phyloP scores from a whole-genome alignment of 1,140 invertebrate genomes.

The Coenobita brevimanus region DNA sequence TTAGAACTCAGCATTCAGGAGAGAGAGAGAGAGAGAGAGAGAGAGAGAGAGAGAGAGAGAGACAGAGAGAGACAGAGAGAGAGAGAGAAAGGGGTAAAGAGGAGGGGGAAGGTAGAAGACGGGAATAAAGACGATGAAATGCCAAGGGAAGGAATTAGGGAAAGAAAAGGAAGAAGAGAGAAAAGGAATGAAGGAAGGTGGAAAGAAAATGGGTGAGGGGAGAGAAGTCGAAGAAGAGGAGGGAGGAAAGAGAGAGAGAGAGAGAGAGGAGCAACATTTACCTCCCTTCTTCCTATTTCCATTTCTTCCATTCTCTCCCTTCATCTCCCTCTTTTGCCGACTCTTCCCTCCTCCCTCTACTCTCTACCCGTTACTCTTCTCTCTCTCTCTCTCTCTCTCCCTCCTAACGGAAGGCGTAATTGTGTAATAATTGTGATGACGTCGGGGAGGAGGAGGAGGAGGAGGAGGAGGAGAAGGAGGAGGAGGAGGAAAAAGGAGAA shows the following conservation, averaged over 20 bases:
- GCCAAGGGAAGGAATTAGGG: too few relatives aligned
- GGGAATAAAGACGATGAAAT: background rate
- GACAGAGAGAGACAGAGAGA: background rate
- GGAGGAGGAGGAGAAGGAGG: too few relatives aligned
- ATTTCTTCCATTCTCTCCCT: too few relatives aligned
- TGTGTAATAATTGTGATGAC: too few relatives aligned
- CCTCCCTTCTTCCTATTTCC: background rate
- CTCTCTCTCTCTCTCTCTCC: too few relatives aligned
- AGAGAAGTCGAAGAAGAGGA: background rate
- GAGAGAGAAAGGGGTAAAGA: background rate
- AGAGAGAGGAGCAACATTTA: background rate
- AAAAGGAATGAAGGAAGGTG: background rate
- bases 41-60: background rate
- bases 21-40: background rate
- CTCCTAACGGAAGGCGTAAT: too few relatives aligned
- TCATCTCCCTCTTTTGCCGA: too few relatives aligned
- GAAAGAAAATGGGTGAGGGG: background rate
- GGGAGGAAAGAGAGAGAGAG: background rate
- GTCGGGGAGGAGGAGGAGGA: too few relatives aligned
- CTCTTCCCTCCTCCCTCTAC: too few relatives aligned
- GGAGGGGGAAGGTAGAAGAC: background rate
- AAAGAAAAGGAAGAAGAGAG: background rate
- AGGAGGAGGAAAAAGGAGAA: too few relatives aligned
- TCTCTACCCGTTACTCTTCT: too few relatives aligned
- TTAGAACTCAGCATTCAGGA: too few relatives aligned